These are phyloP conservation scores for Diorhabda carinulata DNA, from an alignment of 1,140 invertebrate species.

Conservation along the genomic window DNA sequence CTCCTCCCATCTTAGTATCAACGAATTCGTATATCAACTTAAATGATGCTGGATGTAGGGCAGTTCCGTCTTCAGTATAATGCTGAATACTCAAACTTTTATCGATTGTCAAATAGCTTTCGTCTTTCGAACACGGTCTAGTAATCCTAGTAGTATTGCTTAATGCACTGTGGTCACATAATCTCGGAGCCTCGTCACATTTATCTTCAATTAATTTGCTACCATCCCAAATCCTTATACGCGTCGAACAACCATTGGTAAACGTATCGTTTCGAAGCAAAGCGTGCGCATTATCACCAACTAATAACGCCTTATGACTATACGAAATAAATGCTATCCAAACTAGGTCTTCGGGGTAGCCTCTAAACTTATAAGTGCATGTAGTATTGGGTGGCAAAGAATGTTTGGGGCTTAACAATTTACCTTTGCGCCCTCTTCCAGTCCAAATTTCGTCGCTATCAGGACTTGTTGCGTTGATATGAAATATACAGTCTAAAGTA, in stretches of 20 bases:
- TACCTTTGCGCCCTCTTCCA: constrained; percentile 56
- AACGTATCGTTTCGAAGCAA: constrained; percentile 37
- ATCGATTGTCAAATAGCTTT: constrained; percentile 73
- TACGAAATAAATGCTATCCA: constrained; percentile 87
- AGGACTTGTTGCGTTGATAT: constrained; percentile 63
- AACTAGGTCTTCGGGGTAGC: constrained; percentile 70
- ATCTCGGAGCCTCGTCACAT: constrained; percentile 67
- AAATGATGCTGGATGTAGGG: constrained; percentile 63
- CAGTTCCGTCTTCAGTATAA: constrained; percentile 60
- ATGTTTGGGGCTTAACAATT: constrained; percentile 73
- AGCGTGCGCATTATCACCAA: constrained; percentile 44
- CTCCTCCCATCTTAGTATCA: constrained; percentile 71
- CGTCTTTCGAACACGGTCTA: constrained; percentile 68
- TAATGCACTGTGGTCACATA: constrained; percentile 77
- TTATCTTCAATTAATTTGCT: constrained; percentile 53
- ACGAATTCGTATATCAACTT: constrained; percentile 78
- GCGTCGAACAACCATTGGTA: constrained; percentile 55
- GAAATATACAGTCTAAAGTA: constrained; percentile 62
- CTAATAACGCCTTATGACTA: constrained; percentile 65
- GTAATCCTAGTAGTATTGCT: constrained; percentile 69
- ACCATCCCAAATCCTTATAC: constrained; percentile 61
- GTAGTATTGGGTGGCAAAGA: constrained; percentile 80
- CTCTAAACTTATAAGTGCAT: constrained; percentile 80
- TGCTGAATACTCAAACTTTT: constrained; percentile 52
- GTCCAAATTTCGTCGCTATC: constrained; percentile 52